phyloP scores from a whole-genome alignment of 2,113 vertebrate species.

The Callorhinus ursinus region DNA sequence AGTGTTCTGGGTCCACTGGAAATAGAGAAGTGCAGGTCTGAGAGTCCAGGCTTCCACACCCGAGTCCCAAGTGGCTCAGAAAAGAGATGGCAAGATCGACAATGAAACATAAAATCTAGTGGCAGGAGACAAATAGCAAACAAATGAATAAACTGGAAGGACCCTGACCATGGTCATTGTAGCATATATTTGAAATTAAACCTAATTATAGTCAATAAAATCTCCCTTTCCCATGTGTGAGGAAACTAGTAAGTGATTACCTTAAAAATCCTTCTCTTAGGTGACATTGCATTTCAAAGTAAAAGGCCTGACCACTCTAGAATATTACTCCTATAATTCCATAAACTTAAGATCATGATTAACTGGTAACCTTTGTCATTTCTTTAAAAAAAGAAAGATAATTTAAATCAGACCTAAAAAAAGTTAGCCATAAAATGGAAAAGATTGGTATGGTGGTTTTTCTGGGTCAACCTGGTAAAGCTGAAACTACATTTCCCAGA shows the following conservation, averaged over 20 bases:
- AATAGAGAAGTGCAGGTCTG: background rate
- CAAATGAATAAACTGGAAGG: background rate
- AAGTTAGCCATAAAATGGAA: conserved; percentile 4
- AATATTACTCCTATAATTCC: background rate
- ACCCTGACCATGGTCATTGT: background rate
- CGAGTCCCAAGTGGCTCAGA: background rate
- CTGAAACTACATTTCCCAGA: background rate
- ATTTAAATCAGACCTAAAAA: conserved; percentile 21
- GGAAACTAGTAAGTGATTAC: background rate
- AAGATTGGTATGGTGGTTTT: background rate
- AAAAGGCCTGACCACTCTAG: background rate
- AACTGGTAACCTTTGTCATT: background rate
- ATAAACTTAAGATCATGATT: background rate
- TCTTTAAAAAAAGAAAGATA: background rate
- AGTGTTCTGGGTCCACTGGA: background rate
- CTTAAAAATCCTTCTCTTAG: background rate
- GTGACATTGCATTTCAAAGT: background rate
- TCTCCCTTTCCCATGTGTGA: background rate
- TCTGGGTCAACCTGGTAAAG: background rate
- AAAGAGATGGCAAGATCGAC: background rate
- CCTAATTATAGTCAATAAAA: background rate
- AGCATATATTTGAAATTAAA: conserved; percentile 6
- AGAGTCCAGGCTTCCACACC: background rate
- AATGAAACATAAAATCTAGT: background rate
- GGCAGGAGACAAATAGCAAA: background rate